Evolutionary conservation across 2,797 vertebrate species (phyloP), one percentile per base, ranked within the genome.

Genomic region (Typhlichthys eigenmanni): DNA sequence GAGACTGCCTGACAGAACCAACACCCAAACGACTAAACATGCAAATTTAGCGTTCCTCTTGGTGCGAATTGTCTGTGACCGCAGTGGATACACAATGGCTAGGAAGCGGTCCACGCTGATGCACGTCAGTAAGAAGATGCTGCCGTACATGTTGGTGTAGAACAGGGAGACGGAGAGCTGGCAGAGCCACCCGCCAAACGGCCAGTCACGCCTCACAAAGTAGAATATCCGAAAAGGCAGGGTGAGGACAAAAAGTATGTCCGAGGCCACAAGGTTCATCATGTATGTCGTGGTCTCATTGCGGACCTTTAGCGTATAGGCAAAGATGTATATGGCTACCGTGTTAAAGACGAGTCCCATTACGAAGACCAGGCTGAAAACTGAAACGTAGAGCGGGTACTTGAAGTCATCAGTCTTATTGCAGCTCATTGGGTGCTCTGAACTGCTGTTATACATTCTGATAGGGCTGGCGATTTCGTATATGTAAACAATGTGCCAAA

Each of bases 241-340:
- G 0, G 94, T 98, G 68, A 98, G 90, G 16, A 99, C 96, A 0
- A 99, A 99, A 43, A 98, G 91, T n/a, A 93, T 92, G 75, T 99
- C 98, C 0, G 97, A 98, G 68, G 95, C 91, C 0, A 94, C 92
- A 0, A 99, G 92, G 60, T 99, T 99, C 29, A 98, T 92, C 98
- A 99, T 99, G 84, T 98, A 99, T 0, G 95, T 99, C 0, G 95
- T 99, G 12, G 98, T 98, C 87, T 99, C 98, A 0, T 98, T 99
- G 56, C 91, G 81, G 55, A 96, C 64, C 87, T 98, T 98, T 52
- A 99, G 81, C 0, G 92, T 92, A 7, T 93, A 97, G 32, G 72
- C 72, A 47, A 99, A 99, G 72, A 99, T 96, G 67, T 98, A 98
- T n/a, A 97, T 84, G 0, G 98, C 95, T 13, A 91, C 85, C 43